Evolutionary conservation across 92 coral and sea anemone genomes (phyloP), one percentile per base, ranked within the genome.

Genomic region (Phenganax marumi): DNA sequence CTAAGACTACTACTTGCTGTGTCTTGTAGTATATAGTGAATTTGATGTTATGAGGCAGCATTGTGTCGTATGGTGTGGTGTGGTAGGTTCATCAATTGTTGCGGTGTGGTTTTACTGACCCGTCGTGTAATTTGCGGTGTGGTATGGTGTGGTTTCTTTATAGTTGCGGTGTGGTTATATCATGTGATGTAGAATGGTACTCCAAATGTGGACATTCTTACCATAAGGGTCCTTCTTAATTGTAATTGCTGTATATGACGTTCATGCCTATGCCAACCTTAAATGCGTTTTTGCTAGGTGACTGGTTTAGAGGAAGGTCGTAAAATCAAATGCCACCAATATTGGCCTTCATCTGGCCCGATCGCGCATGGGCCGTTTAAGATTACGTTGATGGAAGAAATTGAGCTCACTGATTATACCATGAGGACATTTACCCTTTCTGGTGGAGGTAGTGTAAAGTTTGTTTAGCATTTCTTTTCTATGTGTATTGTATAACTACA

Each of bases 281-380:
- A 7, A 8, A 57, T 64, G 9, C 9, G 19, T 18, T 43, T 43
- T 26, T 25, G 8, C 62, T 56, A 94, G 98, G 98, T 94, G 7
- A 94, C 98, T 12, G 89, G 91, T 60, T 82, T 90, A 17, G 98
- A 94, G 86, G 98, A 94, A 75, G 87, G 93, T 10, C 92, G 97
- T 25, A 93, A 97, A 76, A 69, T 89, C 16, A 94, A 94, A 73
- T 94, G 98, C 65, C 89, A 92, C 73, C 97, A 94, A 75, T 94
- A 94, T 69, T 94, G 98, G 98, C 98, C 98, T 16, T 81, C 90
- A 10, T 49, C 90, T 6, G 97, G 89, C 11, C 73, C 92, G 6
- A 68, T 49, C 52, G 50, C 81, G 11, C 87, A 87, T 76, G 97
- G 97, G 16, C 85, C 78, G 58, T 85, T 94, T 23, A 79, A 77